Percentiles rank a stretch among this genome's conserved stretches.
Conservation (phyloP, 2,888 invertebrate genomes). For the Pasiphila rectangulata region DNA sequence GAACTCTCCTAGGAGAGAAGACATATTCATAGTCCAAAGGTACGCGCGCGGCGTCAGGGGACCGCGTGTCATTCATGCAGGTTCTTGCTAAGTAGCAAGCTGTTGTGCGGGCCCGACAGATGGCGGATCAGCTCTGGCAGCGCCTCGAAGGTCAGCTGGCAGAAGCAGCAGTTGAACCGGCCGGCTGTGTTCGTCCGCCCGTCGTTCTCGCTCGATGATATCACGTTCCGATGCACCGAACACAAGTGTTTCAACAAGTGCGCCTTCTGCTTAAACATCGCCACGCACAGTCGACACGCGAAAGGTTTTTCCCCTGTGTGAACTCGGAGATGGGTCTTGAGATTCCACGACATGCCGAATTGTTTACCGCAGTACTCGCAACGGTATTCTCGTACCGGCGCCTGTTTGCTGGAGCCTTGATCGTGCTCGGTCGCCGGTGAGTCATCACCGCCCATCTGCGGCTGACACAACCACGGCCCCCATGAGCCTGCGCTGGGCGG, state of each 20-base stretch:
- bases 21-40: slow-evolving; percentile 67
- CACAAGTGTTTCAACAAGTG: slow-evolving; percentile 93
- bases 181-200: slow-evolving; percentile 82
- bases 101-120: slow-evolving; percentile 93
- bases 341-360: slow-evolving; percentile 96
- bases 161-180: slow-evolving; percentile 93
- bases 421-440: slow-evolving; percentile 73
- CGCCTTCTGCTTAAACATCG: slow-evolving; percentile 95
- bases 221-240: slow-evolving; percentile 93
- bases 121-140: slow-evolving; percentile 92
- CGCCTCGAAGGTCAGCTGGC: slow-evolving; percentile 91
- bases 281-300: slow-evolving; percentile 92
- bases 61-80: slow-evolving; percentile 85
- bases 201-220: slow-evolving; percentile 89
- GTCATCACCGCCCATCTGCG: slow-evolving; percentile 81
- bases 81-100: slow-evolving; percentile 92
- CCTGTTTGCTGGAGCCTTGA: slow-evolving; percentile 79
- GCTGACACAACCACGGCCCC: slow-evolving; percentile 85
- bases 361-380: slow-evolving; percentile 95
- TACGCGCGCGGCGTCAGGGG: slow-evolving; percentile 64
- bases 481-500: slow-evolving; percentile 87
- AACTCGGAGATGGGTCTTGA: slow-evolving; percentile 92
- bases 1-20: slow-evolving; percentile 70
- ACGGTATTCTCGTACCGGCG: slow-evolving; percentile 90
- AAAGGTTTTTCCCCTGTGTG: slow-evolving; percentile 95